phyloP scores from a whole-genome alignment of 2,888 invertebrate species.

The Cephus rjabovi region DNA sequence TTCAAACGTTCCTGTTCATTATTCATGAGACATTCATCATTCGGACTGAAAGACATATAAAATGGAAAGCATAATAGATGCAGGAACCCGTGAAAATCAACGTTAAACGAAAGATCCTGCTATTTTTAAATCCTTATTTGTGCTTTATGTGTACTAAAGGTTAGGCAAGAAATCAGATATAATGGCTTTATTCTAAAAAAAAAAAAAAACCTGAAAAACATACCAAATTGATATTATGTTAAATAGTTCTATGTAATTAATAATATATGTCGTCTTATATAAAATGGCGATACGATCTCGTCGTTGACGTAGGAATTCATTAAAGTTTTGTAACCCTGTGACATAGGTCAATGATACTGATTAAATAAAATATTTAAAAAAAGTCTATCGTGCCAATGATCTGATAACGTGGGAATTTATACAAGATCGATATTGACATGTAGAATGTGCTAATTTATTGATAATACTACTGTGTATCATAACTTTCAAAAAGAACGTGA shows the following conservation, averaged over 20 bases:
- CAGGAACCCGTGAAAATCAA: not conserved
- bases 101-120: not conserved
- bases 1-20: constrained; percentile 53
- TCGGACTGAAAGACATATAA: constrained; percentile 4
- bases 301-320: not conserved
- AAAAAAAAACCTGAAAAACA: not conserved
- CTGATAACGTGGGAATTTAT: not conserved
- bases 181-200: not conserved
- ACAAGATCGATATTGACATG: not conserved
- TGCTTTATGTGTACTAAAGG: not conserved
- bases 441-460: not conserved
- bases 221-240: not conserved
- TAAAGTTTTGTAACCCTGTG: not conserved
- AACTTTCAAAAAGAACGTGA: not conserved
- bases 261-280: not conserved
- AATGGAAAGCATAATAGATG: not conserved
- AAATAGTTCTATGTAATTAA: not conserved
- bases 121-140: not conserved
- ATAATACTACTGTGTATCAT: not conserved
- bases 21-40: constrained; percentile 49
- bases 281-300: not conserved
- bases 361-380: not conserved
- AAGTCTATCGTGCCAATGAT: not conserved
- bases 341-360: not conserved
- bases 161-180: not conserved